These are phyloP conservation scores for Pogonomyrmex californicus DNA, from an alignment of 1,140 invertebrate species.

Conservation along the genomic window DNA sequence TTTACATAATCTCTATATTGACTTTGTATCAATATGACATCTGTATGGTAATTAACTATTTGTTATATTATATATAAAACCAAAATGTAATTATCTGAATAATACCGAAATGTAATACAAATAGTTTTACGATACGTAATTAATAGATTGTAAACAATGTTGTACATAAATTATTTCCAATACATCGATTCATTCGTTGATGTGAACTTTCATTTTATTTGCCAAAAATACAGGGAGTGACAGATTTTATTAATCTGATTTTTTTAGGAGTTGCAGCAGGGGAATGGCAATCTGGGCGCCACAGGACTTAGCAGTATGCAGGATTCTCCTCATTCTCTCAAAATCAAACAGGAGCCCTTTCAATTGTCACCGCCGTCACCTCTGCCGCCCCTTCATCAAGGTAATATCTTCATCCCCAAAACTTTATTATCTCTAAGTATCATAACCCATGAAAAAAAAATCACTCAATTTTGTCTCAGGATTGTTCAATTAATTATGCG, in stretches of 20 bases:
- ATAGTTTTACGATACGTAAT: background rate
- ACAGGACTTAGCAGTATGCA: conserved; percentile 75
- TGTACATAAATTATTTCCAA: background rate
- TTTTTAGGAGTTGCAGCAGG: conserved; percentile 82
- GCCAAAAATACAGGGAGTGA: background rate
- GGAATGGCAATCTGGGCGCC: conserved; percentile 76
- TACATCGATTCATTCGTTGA: background rate
- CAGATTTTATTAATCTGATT: background rate
- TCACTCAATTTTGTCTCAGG: background rate
- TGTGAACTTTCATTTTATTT: background rate
- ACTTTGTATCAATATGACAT: background rate
- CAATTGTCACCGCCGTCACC: conserved; percentile 80
- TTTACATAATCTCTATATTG: background rate
- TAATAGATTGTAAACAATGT: background rate
- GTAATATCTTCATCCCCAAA: conserved; percentile 66
- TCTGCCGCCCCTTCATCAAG: conserved; percentile 81
- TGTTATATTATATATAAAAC: background rate
- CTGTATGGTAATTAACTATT: background rate
- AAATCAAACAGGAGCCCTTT: conserved; percentile 84
- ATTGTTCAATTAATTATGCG: background rate
- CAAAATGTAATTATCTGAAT: background rate
- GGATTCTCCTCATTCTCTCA: conserved; percentile 78
- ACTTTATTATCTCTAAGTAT: conserved; percentile 23
- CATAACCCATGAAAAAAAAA: background rate
- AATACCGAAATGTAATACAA: background rate